Base-by-base conservation (phyloP, 2,797 vertebrate species). In the Lycodopsis pacificus region DNA sequence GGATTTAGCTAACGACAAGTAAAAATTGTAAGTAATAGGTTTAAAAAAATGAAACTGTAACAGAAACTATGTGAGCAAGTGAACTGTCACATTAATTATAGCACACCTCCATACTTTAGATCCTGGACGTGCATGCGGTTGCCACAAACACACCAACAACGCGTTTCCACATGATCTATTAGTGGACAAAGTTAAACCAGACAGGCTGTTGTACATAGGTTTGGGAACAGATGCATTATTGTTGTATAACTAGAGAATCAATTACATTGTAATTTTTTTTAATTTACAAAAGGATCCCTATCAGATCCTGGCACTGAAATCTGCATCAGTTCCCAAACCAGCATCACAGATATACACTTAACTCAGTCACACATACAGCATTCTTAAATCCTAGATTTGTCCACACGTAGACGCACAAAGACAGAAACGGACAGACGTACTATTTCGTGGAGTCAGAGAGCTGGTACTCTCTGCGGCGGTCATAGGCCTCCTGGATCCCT, bases 371-470 rank as follows among this genome's bases (percentile, higher is more conserved):
- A 84, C 30, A 82, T 64, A 79, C 25, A 57, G 25, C 53, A 54
- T 36, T 49, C 36, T 48, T n/a, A 72, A 74, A 63, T 27, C 19
- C 20, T 5, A 49, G 8, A 75, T 51, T 10, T 51, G 11, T 12
- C 44, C 19, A 42, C 40, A 63, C 3, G 38, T 3, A 75, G 27
- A 49, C 15, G 38, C 20, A 51, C n/a, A 72, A 13, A 62, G 10
- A 62, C 13, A 65, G 3, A 65, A 4, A 64, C 25, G 25, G 14
- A 27, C 44, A 56, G 25, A 97, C 98, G 92, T 94, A 99, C 98
- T 99, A 99, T 95, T 99, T 99, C 88, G 98, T 97, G 2, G 98
- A 99, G 93, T 99, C 98, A 0, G 98, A 99, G 76, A 99, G 97
- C 91, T 99, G 98, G 93, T 98, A 99, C 89, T 99, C 98, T 85